These are phyloP conservation scores for Pseudorectes ferrugineus DNA, from an alignment of 2,113 vertebrate species.

Conservation along the genomic window DNA sequence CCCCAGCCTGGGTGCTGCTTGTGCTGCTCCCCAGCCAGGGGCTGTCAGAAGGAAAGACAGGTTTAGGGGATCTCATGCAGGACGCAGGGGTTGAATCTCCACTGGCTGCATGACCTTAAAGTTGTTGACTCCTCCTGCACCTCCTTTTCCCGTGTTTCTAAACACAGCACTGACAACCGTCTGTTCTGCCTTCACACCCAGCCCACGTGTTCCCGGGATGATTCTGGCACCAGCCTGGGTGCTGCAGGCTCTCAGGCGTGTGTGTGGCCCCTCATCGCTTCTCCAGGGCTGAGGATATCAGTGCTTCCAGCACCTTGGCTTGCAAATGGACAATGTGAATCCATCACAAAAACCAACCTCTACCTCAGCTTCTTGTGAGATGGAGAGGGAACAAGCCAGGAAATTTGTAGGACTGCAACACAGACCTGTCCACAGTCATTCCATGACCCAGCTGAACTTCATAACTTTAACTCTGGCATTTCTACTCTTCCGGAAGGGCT, in stretches of 20 bases:
- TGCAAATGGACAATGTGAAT: neutral
- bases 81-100: neutral
- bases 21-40: neutral
- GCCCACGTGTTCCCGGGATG: neutral
- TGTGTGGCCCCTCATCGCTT: neutral
- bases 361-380: neutral
- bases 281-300: neutral
- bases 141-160: neutral
- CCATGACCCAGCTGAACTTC: fast-evolving
- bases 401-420: neutral
- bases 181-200: neutral
- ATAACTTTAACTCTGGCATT: neutral
- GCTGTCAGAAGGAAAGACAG: neutral
- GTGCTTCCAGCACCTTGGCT: neutral
- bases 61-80: neutral
- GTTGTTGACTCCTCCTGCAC: neutral
- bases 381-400: neutral
- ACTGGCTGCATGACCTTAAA: neutral
- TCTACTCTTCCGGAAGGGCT: neutral
- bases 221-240: neutral
- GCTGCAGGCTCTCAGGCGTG: neutral
- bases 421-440: neutral
- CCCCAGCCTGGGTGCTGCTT: neutral
- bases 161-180: neutral
- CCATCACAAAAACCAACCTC: neutral